A percentile compares a stretch with the other conserved stretches of the same genome.
Evolutionary conservation across 2,797 vertebrate genomes (phyloP).

Genomic region (Lagodon rhomboides): DNA sequence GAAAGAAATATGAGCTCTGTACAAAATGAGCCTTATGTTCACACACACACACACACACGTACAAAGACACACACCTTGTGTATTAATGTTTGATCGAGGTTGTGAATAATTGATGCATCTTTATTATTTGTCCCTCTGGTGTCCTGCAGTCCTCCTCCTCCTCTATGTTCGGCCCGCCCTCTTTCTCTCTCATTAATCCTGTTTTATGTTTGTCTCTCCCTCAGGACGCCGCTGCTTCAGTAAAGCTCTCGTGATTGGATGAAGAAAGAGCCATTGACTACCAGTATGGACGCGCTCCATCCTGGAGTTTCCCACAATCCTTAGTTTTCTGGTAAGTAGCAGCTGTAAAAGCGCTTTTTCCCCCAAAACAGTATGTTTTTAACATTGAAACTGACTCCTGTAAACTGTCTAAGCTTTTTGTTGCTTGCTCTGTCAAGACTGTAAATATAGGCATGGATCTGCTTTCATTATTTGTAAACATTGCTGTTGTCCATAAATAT

Average conservation of each 20-base stretch:
- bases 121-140: slow-evolving; percentile 78
- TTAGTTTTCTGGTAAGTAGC: slow-evolving; percentile 69
- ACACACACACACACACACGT: slow-evolving; percentile 30
- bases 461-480: slow-evolving; percentile 9
- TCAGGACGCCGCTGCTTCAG: slow-evolving; percentile 66
- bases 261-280: slow-evolving; percentile 45
- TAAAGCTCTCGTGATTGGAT: slow-evolving; percentile 59
- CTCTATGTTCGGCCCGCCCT: slow-evolving; percentile 23
- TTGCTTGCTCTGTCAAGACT: slow-evolving; percentile 3
- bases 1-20: slow-evolving; percentile 67
- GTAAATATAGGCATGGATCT: not conserved
- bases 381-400: not conserved
- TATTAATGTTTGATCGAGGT: slow-evolving; percentile 75
- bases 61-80: slow-evolving; percentile 40
- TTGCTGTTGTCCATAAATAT: not conserved
- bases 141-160: slow-evolving; percentile 56
- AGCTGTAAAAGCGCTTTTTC: not conserved
- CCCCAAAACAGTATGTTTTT: not conserved
- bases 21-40: slow-evolving; percentile 60
- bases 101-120: slow-evolving; percentile 80
- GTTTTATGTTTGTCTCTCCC: slow-evolving; percentile 71
- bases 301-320: slow-evolving; percentile 62
- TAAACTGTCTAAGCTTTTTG: slow-evolving; percentile 3
- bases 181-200: slow-evolving; percentile 64
- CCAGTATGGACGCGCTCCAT: slow-evolving; percentile 77